Evolutionary conservation across 2,797 vertebrate genomes (phyloP).

Genomic region (Alosa sapidissima): DNA sequence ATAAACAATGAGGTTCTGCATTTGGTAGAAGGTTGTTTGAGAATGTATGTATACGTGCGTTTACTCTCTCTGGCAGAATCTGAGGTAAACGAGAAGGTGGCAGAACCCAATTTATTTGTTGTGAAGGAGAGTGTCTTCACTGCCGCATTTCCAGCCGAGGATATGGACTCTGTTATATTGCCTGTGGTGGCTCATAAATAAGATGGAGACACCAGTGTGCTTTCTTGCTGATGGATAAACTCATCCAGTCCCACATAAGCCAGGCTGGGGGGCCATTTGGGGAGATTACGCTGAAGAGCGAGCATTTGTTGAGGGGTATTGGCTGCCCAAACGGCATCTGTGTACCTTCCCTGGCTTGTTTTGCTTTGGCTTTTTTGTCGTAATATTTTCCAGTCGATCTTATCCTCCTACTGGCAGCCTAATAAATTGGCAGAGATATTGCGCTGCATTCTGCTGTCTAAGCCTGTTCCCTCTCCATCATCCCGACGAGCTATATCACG

Average conservation of each 20-base stretch:
- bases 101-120: slow-evolving; percentile 17
- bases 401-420: slow-evolving; percentile 7
- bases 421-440: slow-evolving; percentile 26
- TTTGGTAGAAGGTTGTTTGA: background rate
- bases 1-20: background rate
- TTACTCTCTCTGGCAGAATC: background rate
- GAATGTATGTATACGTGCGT: background rate
- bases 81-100: background rate
- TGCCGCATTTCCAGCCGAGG: slow-evolving; percentile 4
- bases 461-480: slow-evolving; percentile 22
- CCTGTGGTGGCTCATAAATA: slow-evolving; percentile 10
- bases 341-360: slow-evolving; percentile 7
- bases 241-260: slow-evolving; percentile 17
- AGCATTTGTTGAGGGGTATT: slow-evolving; percentile 6
- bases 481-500: slow-evolving; percentile 18
- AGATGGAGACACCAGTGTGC: slow-evolving; percentile 6
- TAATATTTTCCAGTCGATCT: slow-evolving; percentile 21
- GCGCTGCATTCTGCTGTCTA: slow-evolving; percentile 20
- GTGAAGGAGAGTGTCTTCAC: background rate
- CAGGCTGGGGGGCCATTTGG: slow-evolving; percentile 24
- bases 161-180: slow-evolving; percentile 26
- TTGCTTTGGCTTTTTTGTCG: slow-evolving; percentile 8
- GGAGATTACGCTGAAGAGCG: slow-evolving; percentile 22
- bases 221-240: slow-evolving; percentile 25
- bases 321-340: background rate